Conservation (phyloP, 2,113 vertebrate species). For the Anoplopoma fimbria region DNA sequence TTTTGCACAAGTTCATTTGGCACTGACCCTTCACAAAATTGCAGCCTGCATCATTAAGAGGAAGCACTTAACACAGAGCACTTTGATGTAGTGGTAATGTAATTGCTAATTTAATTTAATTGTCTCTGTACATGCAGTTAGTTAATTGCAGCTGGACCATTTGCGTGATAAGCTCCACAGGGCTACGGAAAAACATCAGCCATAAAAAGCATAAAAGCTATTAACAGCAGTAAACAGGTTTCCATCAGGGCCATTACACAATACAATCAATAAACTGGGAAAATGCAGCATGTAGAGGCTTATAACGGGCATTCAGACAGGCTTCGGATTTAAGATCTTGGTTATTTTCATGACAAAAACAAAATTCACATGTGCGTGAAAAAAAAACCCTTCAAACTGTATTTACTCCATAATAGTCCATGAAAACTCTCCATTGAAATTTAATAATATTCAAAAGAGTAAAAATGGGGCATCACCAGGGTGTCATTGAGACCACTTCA, state of each 20-base stretch:
- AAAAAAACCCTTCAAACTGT: neutral
- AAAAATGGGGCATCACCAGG: neutral
- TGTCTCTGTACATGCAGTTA: slow-evolving; percentile 70
- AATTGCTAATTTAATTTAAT: slow-evolving; percentile 78
- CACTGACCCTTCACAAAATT: slow-evolving; percentile 65
- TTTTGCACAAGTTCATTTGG: slow-evolving; percentile 60
- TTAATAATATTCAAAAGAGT: neutral
- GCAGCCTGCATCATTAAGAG: slow-evolving; percentile 63
- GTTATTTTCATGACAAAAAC: neutral
- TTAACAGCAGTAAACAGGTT: slow-evolving; percentile 70
- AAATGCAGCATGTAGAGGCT: neutral
- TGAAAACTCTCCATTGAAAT: neutral
- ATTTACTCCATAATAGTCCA: neutral
- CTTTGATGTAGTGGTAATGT: slow-evolving; percentile 76
- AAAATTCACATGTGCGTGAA: neutral
- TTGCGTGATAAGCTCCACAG: slow-evolving; percentile 64
- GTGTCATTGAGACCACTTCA: neutral
- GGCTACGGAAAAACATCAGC: slow-evolving; percentile 63
- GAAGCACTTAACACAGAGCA: slow-evolving; percentile 66
- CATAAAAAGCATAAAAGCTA: slow-evolving; percentile 65
- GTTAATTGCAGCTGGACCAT: slow-evolving; percentile 74
- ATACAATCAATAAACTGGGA: slow-evolving; percentile 38
- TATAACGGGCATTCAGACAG: neutral
- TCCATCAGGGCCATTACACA: slow-evolving; percentile 58
- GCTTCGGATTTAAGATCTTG: neutral